These are phyloP conservation scores for Mayetiola destructor DNA, from an alignment of 2,888 invertebrate species.

Conservation along the genomic window DNA sequence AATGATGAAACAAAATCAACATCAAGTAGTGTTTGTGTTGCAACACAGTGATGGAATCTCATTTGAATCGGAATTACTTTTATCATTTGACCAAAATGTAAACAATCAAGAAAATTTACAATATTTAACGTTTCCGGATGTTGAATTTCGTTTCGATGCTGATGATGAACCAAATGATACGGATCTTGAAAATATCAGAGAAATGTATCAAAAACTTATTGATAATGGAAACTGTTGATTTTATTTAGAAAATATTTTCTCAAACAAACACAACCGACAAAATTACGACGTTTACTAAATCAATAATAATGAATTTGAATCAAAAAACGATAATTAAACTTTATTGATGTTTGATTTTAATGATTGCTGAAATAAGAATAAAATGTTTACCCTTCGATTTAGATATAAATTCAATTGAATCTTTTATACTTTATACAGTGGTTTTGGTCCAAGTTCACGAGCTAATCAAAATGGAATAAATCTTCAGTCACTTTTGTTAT, in stretches of 20 bases:
- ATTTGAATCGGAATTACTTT: not conserved
- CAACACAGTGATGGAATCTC: not conserved
- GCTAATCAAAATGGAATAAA: too few relatives aligned
- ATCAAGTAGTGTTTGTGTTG: not conserved
- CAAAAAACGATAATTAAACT: too few relatives aligned
- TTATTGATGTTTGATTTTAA: too few relatives aligned
- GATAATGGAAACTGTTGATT: not conserved
- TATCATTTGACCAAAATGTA: not conserved
- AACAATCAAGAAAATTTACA: not conserved
- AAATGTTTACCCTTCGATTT: too few relatives aligned
- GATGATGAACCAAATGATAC: not conserved
- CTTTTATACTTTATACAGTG: too few relatives aligned
- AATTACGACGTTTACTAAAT: too few relatives aligned
- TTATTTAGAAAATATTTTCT: not conserved
- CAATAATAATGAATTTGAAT: too few relatives aligned
- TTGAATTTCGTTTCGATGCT: conserved; percentile 1
- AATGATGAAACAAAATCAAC: not conserved
- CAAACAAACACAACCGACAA: too few relatives aligned
- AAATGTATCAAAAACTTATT: not conserved
- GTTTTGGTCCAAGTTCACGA: too few relatives aligned
- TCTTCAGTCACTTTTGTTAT: too few relatives aligned
- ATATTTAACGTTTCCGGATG: conserved; percentile 4
- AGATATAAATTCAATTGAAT: too few relatives aligned
- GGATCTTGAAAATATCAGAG: not conserved
- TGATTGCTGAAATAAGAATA: too few relatives aligned